A percentile compares a stretch with the other conserved stretches of the same genome.
Conservation (phyloP, 2,113 vertebrate species). For the Hiodon tergisus region DNA sequence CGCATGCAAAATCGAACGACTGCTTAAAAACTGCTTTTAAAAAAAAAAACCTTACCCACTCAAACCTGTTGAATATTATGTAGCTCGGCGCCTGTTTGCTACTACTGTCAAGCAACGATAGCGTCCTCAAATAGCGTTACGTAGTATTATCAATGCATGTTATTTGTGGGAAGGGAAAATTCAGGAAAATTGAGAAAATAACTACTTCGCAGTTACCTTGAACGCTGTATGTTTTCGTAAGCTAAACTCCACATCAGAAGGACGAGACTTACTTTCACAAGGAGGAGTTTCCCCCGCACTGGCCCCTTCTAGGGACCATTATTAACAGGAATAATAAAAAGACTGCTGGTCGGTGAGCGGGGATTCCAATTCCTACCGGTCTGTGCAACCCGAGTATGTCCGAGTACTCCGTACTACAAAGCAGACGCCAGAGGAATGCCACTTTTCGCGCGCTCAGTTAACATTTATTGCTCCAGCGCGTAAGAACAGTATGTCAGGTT, state of each 20-base stretch:
- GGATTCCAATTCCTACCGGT: not conserved
- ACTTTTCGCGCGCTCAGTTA: not conserved
- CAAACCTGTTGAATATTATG: not conserved
- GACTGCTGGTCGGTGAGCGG: not conserved
- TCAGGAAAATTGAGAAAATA: not conserved
- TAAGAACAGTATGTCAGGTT: constrained; percentile 35
- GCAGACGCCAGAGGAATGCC: not conserved
- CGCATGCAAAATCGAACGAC: too few species aligned
- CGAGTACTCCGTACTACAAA: not conserved
- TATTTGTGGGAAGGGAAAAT: not conserved
- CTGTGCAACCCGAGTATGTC: not conserved
- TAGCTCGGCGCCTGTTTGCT: not conserved
- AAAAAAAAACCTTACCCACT: constrained; percentile 5
- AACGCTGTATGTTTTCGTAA: not conserved
- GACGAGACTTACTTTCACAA: not conserved
- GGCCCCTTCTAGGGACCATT: not conserved
- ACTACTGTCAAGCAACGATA: not conserved
- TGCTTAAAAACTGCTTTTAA: not conserved
- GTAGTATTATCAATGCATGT: not conserved
- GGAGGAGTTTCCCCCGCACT: constrained; percentile 11
- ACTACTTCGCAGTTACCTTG: not conserved
- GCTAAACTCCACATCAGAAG: not conserved
- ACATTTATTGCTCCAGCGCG: not conserved
- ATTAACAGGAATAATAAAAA: not conserved
- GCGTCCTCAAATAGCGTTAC: not conserved